Base-by-base conservation (phyloP, 2,113 vertebrate species). In the Erinaceus europaeus region DNA sequence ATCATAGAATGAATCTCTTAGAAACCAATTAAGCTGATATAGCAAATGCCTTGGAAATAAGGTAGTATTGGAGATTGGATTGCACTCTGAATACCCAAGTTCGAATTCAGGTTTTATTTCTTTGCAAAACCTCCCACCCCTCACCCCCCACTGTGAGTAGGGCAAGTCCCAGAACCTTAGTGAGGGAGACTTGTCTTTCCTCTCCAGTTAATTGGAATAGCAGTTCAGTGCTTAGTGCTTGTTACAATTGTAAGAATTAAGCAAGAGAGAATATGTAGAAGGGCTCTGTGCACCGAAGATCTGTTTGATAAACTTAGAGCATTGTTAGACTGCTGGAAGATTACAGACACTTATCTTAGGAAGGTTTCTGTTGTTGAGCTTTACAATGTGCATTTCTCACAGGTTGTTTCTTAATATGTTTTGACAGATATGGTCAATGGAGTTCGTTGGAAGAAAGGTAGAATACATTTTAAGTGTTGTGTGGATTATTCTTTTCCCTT, bases 401-500 rank as follows among this genome's bases (percentile, higher is more conserved):
- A 2, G 40, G 40, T 78, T 23, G 7, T 78, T 27, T 78, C 84
- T 64, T 76, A 81, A 40, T 40, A 34, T 64, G 29, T 89, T 92
- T 94, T 91, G 88, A 86, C 76, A 88, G 79, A n/a, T 90, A 6
- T 23, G 86, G 62, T 76, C 92, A 88, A 25, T 52, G 46, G 64
- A 17, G 27, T 73, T 32, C 21, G 36, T 74, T 55, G 46, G 57
- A 67, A 92, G 50, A 50, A 86, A 69, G 40, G 57, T 34, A 36
- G 65, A 76, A 34, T 44, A 64, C 59, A 72, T 68, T 82, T 61
- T 86, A 27, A 91, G 64, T 86, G 80, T 77, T 65, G 29, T 68
- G 9, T 67, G 55, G 25, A 59, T 77, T 36, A 44, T 80, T 94
- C 34, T 90, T 13, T 48, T 80, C 81, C 40, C 38, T 85, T 61